These are phyloP conservation scores for Sitophilus oryzae DNA, from an alignment of 1,140 invertebrate species.

Conservation along the genomic window DNA sequence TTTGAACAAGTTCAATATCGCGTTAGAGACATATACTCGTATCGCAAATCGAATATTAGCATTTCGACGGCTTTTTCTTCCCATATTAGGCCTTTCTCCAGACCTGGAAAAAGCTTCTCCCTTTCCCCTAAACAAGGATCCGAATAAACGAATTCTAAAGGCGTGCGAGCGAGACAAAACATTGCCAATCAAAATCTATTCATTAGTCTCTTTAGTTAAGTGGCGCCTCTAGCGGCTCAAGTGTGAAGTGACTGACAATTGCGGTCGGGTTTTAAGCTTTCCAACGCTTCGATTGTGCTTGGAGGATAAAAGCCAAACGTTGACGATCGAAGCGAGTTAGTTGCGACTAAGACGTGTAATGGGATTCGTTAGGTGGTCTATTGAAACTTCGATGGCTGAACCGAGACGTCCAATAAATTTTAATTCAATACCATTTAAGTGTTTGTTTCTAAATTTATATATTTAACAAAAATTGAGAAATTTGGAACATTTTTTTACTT, in stretches of 20 bases:
- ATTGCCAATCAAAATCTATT: slow-evolving; percentile 32
- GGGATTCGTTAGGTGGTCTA: not conserved
- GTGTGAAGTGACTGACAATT: slow-evolving; percentile 42
- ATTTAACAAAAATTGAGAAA: no score
- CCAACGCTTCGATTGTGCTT: slow-evolving; percentile 12
- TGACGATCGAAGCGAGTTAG: no score
- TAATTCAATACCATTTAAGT: no score
- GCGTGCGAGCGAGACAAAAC: slow-evolving; percentile 7
- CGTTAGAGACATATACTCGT: no score
- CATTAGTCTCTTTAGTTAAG: slow-evolving; percentile 34
- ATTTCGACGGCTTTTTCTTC: no score
- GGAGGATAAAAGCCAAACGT: not conserved
- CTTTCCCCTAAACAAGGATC: slow-evolving; percentile 4
- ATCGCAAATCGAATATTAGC: no score
- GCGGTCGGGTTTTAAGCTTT: slow-evolving; percentile 38
- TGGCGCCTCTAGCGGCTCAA: slow-evolving; percentile 28
- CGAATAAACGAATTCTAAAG: not conserved
- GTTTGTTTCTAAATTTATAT: no score
- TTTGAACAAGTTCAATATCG: no score
- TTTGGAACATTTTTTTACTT: no score
- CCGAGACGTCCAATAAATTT: no score
- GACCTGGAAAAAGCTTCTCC: no score
- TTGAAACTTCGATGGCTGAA: not conserved
- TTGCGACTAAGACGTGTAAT: not conserved
- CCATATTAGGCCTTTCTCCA: no score